Evolutionary conservation across 2,888 invertebrate genomes (phyloP), one percentile per base, ranked within the genome.

Genomic region (Drosophila siamana): DNA sequence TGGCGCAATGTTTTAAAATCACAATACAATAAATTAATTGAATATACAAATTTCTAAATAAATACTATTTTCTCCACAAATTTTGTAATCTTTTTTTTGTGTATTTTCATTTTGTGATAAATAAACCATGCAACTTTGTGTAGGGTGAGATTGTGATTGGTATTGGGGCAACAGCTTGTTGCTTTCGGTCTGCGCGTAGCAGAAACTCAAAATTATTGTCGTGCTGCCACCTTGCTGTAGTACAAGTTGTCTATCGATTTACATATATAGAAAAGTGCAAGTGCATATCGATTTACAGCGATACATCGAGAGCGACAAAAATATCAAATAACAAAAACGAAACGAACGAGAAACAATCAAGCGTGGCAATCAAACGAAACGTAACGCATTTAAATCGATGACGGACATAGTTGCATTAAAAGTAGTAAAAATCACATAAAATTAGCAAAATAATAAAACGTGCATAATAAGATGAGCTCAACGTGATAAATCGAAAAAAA

Each of bases 341-440:
- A 60, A 74, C 63, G 33, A 33, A 33, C 33, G 33, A 28, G 9
- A 33, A 33, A 33, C 33, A 33, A 33, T 71, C 74, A 71, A 71
- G 72, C 76, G 76, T 71, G 75, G 75, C 77, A 78, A 78, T 78
- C 78, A 81, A 74, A 67, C 63, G 78, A 81, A 78, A 78, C 70
- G 68, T 80, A 78, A 78, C 78, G 78, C 78, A 78, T 81, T 78
- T 74, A 81, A 55, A 38, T 15, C 13, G 15, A 76, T 43, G 47
- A 52, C 50, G 73, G 73, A 36, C 60, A 56, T 46, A 56, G 52
- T 68, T 68, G 63, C 16, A 52, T 60, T 64, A 55, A 56, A 46
- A 8, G 15, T 26, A 26, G 7, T 26, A 26, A 26, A 38, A 36
- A 2, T 11, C 8, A 55, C 41, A 33, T 47, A 67, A n/a, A n/a